phyloP scores from a whole-genome alignment of 2,113 vertebrate species.

The Podarcis raffonei region DNA sequence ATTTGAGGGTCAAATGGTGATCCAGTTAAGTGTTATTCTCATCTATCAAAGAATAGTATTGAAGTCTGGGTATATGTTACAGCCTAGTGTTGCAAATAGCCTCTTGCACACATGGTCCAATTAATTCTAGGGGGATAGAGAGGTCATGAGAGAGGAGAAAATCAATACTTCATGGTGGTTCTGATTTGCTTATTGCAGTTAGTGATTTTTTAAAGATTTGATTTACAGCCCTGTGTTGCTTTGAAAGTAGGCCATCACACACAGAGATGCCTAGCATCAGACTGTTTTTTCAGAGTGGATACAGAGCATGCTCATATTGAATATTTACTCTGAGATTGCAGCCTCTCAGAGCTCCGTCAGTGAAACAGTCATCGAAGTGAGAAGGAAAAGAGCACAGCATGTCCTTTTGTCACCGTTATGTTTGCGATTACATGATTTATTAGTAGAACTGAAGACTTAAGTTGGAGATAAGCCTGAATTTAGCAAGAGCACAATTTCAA shows the following conservation, averaged over 20 bases:
- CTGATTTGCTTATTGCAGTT: constrained; percentile 42
- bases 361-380: constrained; percentile 51
- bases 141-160: constrained; percentile 23
- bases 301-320: constrained; percentile 76
- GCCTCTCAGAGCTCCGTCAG: constrained; percentile 47
- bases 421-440: constrained; percentile 52
- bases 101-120: constrained; percentile 34
- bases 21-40: constrained; percentile 36
- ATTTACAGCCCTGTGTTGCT: constrained; percentile 53
- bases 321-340: constrained; percentile 59
- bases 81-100: constrained; percentile 52
- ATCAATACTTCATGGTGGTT: constrained; percentile 44
- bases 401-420: constrained; percentile 57
- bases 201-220: constrained; percentile 57
- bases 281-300: constrained; percentile 65
- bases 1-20: neutral
- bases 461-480: constrained; percentile 52
- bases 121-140: constrained; percentile 9
- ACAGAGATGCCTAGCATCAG: constrained; percentile 66
- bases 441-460: constrained; percentile 39
- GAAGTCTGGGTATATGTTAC: constrained; percentile 48
- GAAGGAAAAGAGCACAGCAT: constrained; percentile 46
- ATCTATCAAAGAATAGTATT: constrained; percentile 29
- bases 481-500: constrained; percentile 25
- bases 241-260: constrained; percentile 77